These are phyloP conservation scores for Strix occidentalis DNA, from an alignment of 2,797 vertebrate genomes.

Conservation along the genomic window DNA sequence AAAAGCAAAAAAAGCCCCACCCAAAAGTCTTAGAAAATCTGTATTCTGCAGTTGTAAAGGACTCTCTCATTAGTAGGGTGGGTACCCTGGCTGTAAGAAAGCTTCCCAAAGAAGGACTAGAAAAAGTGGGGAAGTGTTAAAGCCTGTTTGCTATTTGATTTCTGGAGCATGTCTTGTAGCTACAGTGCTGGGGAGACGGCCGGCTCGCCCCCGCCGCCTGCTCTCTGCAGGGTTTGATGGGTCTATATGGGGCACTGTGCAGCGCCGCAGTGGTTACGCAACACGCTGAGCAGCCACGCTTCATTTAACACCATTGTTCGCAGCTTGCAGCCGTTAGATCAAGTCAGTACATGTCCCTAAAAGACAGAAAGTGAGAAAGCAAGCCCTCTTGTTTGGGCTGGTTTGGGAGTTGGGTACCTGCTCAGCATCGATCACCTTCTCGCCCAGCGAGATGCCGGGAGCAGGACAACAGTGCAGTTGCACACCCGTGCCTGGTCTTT, in stretches of 20 bases:
- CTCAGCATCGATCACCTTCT: background rate
- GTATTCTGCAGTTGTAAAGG: background rate
- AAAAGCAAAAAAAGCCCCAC: background rate
- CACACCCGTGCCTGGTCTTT: background rate
- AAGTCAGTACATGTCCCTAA: background rate
- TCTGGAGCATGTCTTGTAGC: background rate
- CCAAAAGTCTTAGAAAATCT: background rate
- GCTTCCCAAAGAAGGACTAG: background rate
- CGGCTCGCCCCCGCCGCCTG: background rate
- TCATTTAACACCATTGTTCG: background rate
- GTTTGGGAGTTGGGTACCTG: background rate
- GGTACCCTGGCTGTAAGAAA: background rate
- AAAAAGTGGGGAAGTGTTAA: fast-evolving
- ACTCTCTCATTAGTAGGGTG: background rate
- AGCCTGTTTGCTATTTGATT: background rate
- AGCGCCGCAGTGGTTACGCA: background rate
- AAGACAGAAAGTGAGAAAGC: background rate
- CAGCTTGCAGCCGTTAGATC: background rate
- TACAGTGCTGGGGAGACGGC: background rate
- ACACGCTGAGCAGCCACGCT: background rate
- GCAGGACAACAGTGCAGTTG: background rate
- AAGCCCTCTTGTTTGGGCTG: background rate
- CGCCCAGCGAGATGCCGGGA: fast-evolving
- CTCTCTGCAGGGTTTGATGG: background rate
- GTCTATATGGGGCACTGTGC: fast-evolving